Evolutionary conservation across 2,113 vertebrate species (phyloP), one percentile per base, ranked within the genome.

Genomic region (Chamaea fasciata): DNA sequence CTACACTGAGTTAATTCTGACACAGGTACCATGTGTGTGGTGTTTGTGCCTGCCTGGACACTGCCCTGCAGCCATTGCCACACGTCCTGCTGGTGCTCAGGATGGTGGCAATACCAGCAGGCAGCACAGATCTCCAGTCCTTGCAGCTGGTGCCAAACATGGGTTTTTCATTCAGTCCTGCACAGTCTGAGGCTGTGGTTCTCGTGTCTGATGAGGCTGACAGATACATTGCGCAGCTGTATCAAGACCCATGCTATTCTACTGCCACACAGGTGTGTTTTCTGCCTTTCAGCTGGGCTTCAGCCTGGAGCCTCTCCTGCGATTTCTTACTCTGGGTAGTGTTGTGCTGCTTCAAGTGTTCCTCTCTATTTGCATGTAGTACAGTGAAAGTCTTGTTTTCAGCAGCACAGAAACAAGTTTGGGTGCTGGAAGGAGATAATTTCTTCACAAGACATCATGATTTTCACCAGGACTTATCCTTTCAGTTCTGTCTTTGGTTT

Each of bases 211-310:
- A 35, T 77, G 60, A 50, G 60, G 12, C 44, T 63, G 73, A 35
- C 0, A 3, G 42, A 31, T 41, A 20, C 19, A 4, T 50, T 33
- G 23, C 65, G 33, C 49, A 47, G 30, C 50, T 9, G 3, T 4
- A 0, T 33, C 0, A 0, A 52, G 37, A 89, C 26, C 3, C 0
- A 4, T 39, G 71, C 14, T 70, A 5, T 15, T 71, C 52, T 52
- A 49, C 24, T 53, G 55, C 52, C 4, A 13, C 6, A 14, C 27
- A 39, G 22, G 4, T 8, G 3, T n/a, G 11, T 52, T 60, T 73
- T 60, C 55, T 73, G 47, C 39, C 35, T 60, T 87, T 53, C 7
- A 11, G 17, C 44, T 22, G 11, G 14, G 22, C 26, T 92, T 77
- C 69, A 84, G 55, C 56, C 55, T 56, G 19, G 7, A 64, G 11